phyloP scores from a whole-genome alignment of 2,797 vertebrate species.

The Carduelis carduelis region DNA sequence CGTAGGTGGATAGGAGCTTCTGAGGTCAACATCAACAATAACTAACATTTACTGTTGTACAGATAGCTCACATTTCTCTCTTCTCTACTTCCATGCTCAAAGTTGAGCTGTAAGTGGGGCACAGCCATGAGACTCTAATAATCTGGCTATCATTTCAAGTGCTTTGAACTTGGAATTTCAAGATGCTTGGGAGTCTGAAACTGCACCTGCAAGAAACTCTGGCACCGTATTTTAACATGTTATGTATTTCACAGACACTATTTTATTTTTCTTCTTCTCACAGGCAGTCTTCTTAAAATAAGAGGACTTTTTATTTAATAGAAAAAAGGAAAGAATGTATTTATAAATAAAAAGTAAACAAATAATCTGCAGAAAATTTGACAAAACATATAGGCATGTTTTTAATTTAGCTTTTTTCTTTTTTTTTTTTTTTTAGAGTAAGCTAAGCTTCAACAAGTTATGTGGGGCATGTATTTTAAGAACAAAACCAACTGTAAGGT shows the following conservation, averaged over 20 bases:
- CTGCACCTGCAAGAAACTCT: not conserved
- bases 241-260: not conserved
- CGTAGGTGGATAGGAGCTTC: not conserved
- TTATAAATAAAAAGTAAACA: not conserved
- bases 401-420: not conserved
- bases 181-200: not conserved
- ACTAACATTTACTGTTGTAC: not conserved
- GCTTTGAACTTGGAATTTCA: constrained; percentile 27
- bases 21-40: not conserved
- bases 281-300: not conserved
- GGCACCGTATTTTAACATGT: not conserved
- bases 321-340: not conserved
- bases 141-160: not conserved
- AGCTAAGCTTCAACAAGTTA: not conserved
- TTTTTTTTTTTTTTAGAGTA: not conserved
- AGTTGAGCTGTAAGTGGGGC: not conserved
- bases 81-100: not conserved
- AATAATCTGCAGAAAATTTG: not conserved
- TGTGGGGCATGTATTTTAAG: not conserved
- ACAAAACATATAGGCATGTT: not conserved
- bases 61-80: not conserved
- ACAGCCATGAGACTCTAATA: not conserved
- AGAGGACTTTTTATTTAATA: not conserved
- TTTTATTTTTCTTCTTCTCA: not conserved
- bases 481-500: not conserved